Percentiles rank a stretch among this genome's conserved stretches.
Conservation (phyloP, 2,888 invertebrate species). For the Trachelus tabidus region DNA sequence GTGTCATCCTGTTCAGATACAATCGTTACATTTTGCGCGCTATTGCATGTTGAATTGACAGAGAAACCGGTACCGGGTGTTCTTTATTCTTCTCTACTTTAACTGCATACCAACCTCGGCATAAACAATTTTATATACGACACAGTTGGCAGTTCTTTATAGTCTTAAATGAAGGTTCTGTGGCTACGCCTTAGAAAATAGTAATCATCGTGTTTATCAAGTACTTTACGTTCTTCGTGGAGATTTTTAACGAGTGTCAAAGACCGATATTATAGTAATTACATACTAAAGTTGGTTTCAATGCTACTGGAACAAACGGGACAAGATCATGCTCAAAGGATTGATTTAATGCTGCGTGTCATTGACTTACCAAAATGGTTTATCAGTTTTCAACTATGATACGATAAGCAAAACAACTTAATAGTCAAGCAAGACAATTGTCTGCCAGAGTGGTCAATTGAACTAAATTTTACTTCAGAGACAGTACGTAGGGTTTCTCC, state of each 20-base stretch:
- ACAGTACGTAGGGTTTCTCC: too few species aligned
- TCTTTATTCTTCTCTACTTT: not conserved
- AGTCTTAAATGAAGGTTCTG: not conserved
- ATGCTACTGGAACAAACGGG: not conserved
- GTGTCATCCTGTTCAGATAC: slow-evolving; percentile 14
- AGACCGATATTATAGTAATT: not conserved
- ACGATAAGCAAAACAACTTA: not conserved
- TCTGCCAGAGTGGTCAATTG: not conserved
- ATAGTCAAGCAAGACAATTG: not conserved
- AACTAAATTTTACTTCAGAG: not conserved
- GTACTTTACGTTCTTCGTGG: not conserved
- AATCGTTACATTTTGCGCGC: not conserved
- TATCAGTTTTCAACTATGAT: not conserved
- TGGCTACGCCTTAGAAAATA: not conserved
- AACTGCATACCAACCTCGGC: not conserved
- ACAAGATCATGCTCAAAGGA: not conserved
- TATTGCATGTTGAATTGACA: not conserved
- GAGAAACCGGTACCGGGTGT: not conserved
- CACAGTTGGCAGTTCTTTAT: not conserved
- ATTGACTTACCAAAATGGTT: not conserved
- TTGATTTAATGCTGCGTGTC: not conserved
- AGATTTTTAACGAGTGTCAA: not conserved
- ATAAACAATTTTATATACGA: not conserved
- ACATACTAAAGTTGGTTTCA: not conserved
- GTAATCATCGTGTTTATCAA: not conserved